Evolutionary conservation across 2,888 invertebrate genomes (phyloP).

Genomic region (Helleia helle): DNA sequence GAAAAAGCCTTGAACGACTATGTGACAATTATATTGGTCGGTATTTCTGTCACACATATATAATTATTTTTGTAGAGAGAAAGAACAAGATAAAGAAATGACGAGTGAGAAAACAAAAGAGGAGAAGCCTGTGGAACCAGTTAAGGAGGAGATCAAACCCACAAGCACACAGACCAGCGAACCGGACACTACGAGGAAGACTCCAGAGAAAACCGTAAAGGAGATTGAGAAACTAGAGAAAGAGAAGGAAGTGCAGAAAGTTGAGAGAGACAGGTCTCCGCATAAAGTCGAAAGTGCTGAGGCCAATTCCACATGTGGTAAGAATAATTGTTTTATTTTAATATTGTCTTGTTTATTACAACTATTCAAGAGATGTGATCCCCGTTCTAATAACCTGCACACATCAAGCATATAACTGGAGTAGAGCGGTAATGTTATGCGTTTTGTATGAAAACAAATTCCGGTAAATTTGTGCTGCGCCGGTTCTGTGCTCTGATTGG

Average conservation of each 20-base stretch:
- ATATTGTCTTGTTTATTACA: no score
- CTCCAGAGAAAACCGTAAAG: conserved; percentile 29
- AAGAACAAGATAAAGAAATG: conserved; percentile 26
- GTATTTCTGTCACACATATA: no score
- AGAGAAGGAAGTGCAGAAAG: conserved; percentile 12
- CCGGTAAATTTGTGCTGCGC: no score
- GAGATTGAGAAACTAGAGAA: conserved; percentile 13
- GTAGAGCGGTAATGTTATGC: no score
- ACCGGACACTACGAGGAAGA: conserved; percentile 39
- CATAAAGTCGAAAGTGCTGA: conserved; percentile 33
- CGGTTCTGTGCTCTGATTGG: no score
- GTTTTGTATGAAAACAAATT: no score
- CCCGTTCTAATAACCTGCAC: no score
- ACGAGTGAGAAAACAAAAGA: conserved; percentile 19
- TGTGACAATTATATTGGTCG: no score
- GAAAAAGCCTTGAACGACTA: no score
- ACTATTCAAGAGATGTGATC: no score
- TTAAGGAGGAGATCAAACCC: conserved; percentile 16
- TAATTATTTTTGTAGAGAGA: conserved; percentile 39
- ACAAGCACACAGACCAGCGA: conserved; percentile 19
- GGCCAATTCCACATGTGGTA: conserved; percentile 59
- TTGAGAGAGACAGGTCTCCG: conserved; percentile 33
- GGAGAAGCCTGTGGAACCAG: conserved; percentile 20
- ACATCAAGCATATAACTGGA: no score
- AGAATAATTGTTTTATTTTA: no score